These are phyloP conservation scores for Indri indri DNA, from an alignment of 2,113 vertebrate species.

Conservation along the genomic window DNA sequence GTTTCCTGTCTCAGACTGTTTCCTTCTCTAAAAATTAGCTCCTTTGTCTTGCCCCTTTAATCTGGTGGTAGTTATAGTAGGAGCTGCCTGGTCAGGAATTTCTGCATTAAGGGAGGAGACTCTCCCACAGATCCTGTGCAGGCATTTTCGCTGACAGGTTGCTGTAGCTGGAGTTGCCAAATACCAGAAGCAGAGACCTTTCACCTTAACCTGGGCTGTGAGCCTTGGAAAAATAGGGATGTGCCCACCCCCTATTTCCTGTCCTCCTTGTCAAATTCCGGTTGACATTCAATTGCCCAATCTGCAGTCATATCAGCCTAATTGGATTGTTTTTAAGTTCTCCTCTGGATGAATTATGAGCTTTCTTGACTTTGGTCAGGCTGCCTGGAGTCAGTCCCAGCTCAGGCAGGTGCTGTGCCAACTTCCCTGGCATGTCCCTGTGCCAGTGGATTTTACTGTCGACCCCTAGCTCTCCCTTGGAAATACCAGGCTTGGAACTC, in stretches of 20 bases:
- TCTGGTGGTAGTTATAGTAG: not conserved
- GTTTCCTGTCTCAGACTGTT: not conserved
- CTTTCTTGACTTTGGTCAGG: constrained; percentile 62
- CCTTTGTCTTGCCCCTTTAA: not conserved
- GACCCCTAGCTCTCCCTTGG: constrained; percentile 61
- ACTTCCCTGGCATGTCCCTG: constrained; percentile 31
- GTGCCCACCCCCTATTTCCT: not conserved
- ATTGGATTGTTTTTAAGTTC: constrained; percentile 52
- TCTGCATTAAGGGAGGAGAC: constrained; percentile 7
- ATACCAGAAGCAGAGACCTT: not conserved
- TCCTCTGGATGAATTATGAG: constrained; percentile 54
- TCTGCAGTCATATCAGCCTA: not conserved
- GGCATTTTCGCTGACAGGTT: constrained; percentile 44
- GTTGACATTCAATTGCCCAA: not conserved
- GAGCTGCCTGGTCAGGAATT: constrained; percentile 53
- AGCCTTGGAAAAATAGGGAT: not conserved
- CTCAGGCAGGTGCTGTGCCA: constrained; percentile 67
- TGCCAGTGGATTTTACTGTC: constrained; percentile 38
- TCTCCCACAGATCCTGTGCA: not conserved
- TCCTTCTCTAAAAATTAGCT: not conserved
- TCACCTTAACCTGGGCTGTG: not conserved
- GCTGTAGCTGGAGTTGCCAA: not conserved
- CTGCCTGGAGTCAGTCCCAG: constrained; percentile 62
- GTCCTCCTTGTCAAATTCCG: not conserved
- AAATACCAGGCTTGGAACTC: constrained; percentile 46